phyloP scores from a whole-genome alignment of 2,888 invertebrate genomes.

The Lasioglossum figueresi region DNA sequence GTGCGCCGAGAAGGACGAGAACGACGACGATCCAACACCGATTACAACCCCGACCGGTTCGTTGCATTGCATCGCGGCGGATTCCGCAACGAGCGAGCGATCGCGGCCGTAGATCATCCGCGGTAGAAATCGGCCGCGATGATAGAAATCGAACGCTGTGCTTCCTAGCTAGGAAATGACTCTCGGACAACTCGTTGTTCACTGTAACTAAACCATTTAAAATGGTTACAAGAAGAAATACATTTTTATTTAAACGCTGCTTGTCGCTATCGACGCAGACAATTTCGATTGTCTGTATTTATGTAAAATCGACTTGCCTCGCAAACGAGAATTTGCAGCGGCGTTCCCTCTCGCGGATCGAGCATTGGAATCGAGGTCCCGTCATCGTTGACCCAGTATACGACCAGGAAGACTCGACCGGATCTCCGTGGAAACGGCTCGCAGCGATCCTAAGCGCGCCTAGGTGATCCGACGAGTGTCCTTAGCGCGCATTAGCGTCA shows the following conservation, averaged over 20 bases:
- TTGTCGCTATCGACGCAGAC: too few species aligned
- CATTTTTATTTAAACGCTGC: too few species aligned
- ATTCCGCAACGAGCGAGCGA: constrained; percentile 1
- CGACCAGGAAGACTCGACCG: constrained; percentile 12
- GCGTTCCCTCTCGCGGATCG: neutral
- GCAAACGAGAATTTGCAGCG: neutral
- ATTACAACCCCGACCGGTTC: constrained; percentile 2
- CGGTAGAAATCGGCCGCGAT: neutral
- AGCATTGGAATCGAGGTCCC: neutral
- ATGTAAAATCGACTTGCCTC: too few species aligned
- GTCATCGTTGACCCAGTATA: neutral
- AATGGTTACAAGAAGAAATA: too few species aligned
- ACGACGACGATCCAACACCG: constrained; percentile 17
- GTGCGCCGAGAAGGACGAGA: neutral
- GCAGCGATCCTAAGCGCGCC: constrained; percentile 23
- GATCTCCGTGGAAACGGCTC: constrained; percentile 6
- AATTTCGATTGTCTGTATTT: too few species aligned
- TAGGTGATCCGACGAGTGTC: constrained; percentile 8
- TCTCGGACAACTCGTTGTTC: neutral
- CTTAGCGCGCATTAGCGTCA: constrained; percentile 43
- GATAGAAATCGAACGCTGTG: neutral
- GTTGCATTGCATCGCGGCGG: neutral
- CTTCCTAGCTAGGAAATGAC: neutral
- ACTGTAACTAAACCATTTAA: too few species aligned
- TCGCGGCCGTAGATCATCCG: constrained; percentile 6